Evolutionary conservation across 1,140 invertebrate genomes (phyloP), one percentile per base, ranked within the genome.

Genomic region (Akabosia matsudoensis): DNA sequence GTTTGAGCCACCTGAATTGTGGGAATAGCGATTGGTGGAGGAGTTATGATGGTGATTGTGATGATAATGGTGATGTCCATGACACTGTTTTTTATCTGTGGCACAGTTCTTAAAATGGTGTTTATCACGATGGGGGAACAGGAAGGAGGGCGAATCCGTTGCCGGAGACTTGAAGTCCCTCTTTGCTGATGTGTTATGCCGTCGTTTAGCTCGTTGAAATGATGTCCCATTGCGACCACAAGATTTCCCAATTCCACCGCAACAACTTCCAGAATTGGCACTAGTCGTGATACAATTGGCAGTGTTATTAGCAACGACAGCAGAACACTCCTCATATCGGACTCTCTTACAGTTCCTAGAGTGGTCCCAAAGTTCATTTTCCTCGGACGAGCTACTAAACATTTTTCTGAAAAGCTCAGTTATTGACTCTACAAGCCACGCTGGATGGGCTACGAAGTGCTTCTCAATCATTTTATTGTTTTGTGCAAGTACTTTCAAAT

Each of bases 361-460:
- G 54, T 67, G 61, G 61, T 67, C 61, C 61, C 61, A 67, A 30
- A 67, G 61, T 30, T 7, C 28, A 30, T 7, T 31, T n/a, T 28
- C 30, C 13, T 61, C 54, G 28, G 61, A 30, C 22, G 61, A 67
- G 61, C 61, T 2, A 30, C 61, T 45, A 54, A 70, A 74, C 73
- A 78, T 73, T 72, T 78, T 78, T 30, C 73, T 54, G 56, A 78
- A 78, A n/a, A 78, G 73, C 33, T 78, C 70, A 26, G 74, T 78
- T 14, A 74, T 24, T 13, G 73, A 74, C 24, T 51, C 71, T 33
- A 78, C 73, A 24, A 78, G 33, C 76, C 73, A 74, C 45, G 76
- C 72, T 28, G 76, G 73, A 74, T 78, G 70, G 28, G 72, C 37
- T 72, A 74, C 76, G 34, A 51, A 61, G 1, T 51, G 61, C 28